Evolutionary conservation across 1,140 invertebrate species (phyloP).

Genomic region (Tetramorium alpestre): DNA sequence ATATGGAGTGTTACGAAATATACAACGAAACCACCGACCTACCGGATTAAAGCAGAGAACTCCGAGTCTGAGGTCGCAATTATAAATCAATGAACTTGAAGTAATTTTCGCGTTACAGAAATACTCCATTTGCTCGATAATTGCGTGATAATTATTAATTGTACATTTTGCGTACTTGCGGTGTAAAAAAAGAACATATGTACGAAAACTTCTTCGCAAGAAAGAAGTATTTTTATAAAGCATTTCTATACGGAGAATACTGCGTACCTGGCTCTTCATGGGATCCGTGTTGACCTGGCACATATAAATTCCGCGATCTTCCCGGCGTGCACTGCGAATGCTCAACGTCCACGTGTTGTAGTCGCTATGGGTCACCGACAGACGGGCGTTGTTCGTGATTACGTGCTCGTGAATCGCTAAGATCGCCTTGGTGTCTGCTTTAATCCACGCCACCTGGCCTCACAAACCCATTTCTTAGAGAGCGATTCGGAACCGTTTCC

Average conservation of each 20-base stretch:
- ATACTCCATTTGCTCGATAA: background rate
- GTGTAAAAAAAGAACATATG: background rate
- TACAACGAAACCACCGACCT: background rate
- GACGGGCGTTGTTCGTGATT: slow-evolving; percentile 95
- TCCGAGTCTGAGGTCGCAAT: slow-evolving; percentile 30
- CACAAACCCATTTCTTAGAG: slow-evolving; percentile 74
- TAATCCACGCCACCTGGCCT: slow-evolving; percentile 95
- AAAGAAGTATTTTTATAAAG: background rate
- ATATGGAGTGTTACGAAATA: slow-evolving; percentile 16
- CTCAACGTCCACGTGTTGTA: slow-evolving; percentile 95
- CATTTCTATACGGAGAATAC: background rate
- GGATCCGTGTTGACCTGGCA: slow-evolving; percentile 98
- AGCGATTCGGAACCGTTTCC: background rate
- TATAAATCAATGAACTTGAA: slow-evolving; percentile 41
- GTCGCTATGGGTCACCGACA: slow-evolving; percentile 94
- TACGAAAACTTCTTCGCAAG: background rate
- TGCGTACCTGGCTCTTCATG: slow-evolving; percentile 94
- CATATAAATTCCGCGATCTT: slow-evolving; percentile 95
- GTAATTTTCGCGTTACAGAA: slow-evolving; percentile 22
- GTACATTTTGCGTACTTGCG: background rate
- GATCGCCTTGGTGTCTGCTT: slow-evolving; percentile 96
- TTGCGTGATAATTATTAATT: background rate
- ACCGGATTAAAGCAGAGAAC: slow-evolving; percentile 24
- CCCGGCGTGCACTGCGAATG: slow-evolving; percentile 92
- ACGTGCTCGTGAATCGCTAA: slow-evolving; percentile 96